Evolutionary conservation across 2,888 invertebrate genomes (phyloP).

Genomic region (Pterostichus madidus): DNA sequence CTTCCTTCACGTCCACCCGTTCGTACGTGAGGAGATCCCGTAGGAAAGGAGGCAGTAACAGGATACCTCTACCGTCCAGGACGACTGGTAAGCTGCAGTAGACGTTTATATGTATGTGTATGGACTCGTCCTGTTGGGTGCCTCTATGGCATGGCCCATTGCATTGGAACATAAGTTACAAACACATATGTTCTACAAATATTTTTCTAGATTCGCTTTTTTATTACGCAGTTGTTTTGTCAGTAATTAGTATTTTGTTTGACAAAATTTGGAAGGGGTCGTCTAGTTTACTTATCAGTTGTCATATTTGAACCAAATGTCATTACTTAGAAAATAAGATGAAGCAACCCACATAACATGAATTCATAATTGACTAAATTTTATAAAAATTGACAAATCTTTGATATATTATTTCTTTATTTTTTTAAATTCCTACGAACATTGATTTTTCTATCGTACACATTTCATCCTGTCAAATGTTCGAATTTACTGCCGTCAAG

Average conservation of each 20-base stretch:
- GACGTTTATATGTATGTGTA: constrained; percentile 66
- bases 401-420: constrained; percentile 40
- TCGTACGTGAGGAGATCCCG: constrained; percentile 94
- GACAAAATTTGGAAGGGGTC: constrained; percentile 26
- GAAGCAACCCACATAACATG: constrained; percentile 57
- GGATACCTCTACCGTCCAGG: constrained; percentile 89
- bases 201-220: constrained; percentile 10
- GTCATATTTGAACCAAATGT: constrained; percentile 56
- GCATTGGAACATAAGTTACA: constrained; percentile 17
- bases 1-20: constrained; percentile 95
- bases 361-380: constrained; percentile 35
- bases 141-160: constrained; percentile 64
- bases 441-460: constrained; percentile 62
- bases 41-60: constrained; percentile 94
- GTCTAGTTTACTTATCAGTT: constrained; percentile 56
- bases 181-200: constrained; percentile 26
- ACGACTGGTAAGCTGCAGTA: constrained; percentile 85
- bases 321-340: constrained; percentile 54
- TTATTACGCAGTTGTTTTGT: neutral
- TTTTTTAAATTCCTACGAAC: constrained; percentile 36
- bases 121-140: constrained; percentile 68
- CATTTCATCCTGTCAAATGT: constrained; percentile 58
- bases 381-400: constrained; percentile 21
- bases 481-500: constrained; percentile 55
- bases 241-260: constrained; percentile 30